Evolutionary conservation across 2,888 invertebrate genomes (phyloP), one percentile per base, ranked within the genome.

Genomic region (Tetropium fuscum): DNA sequence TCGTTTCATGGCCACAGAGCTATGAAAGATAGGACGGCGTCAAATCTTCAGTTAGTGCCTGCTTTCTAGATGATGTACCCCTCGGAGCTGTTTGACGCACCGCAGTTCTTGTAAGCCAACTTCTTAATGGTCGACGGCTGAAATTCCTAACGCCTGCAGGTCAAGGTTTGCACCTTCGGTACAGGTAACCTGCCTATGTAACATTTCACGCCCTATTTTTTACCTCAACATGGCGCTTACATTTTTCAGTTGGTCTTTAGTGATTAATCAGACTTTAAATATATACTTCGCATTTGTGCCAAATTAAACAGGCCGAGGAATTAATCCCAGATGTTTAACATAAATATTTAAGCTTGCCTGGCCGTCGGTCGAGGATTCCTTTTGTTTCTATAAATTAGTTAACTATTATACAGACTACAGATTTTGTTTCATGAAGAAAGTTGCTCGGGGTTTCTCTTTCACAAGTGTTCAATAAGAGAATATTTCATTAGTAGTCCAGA

Each of bases 121-220:
- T 57, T 34, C 48, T 57, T 51, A 57, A 57, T 51, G 43, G 44
- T 34, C 41, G 19, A 6, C 18, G 15, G 34, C 13, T 38, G 57
- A 44, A 57, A 49, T 57, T 43, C 51, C 49, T 43, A 40, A 51
- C 57, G 51, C 57, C 57, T 25, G 45, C 57, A 57, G 57, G 57
- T 57, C 57, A 57, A 57, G 57, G 57, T 57, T 57, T 49, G 57
- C 57, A 57, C 48, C 43, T 49, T 40, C 38, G 25, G n/a, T 22
- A 40, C 18, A 51, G 51, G 51, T 40, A 51, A 40, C 22, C 27
- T 51, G 27, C 51, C 51, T 51, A 34, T 20, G 18, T 34, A 40
- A 38, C 34, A 51, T 40, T 40, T 51, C 40, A 51, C 51, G 51
- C 51, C 51, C 54, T 27, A 54, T 54, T 54, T 54, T 38, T 19